These are phyloP conservation scores for Cydia splendana DNA, from an alignment of 1,140 invertebrate species.

Conservation along the genomic window DNA sequence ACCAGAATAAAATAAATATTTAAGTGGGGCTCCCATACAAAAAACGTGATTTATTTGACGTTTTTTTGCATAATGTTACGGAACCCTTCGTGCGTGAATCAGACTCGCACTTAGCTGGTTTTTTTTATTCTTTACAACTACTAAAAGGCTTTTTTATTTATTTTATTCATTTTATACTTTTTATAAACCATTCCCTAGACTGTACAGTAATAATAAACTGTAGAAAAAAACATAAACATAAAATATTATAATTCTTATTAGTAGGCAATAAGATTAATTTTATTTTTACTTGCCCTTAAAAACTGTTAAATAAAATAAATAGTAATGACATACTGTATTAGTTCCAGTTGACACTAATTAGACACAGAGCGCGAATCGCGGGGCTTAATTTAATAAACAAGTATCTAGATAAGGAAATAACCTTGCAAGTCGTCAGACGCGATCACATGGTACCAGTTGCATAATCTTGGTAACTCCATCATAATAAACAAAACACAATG, in stretches of 20 bases:
- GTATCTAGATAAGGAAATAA: conserved; percentile 36
- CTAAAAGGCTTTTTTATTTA: no score
- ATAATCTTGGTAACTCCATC: neutral
- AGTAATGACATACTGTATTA: neutral
- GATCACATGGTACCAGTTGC: conserved; percentile 16
- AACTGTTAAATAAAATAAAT: neutral
- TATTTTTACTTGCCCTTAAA: neutral
- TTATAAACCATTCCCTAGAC: no score
- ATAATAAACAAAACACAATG: neutral
- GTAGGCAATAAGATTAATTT: neutral
- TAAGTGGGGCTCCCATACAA: no score
- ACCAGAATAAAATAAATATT: no score
- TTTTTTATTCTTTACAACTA: no score
- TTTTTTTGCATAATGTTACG: no score
- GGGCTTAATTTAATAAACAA: neutral
- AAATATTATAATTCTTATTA: neutral
- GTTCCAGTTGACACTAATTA: neutral
- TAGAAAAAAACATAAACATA: no score
- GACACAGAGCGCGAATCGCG: neutral
- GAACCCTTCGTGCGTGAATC: no score
- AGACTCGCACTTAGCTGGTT: no score
- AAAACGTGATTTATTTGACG: no score
- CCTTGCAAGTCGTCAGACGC: conserved; percentile 32
- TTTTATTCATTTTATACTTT: no score
- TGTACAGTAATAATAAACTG: no score